Evolutionary conservation across 2,797 vertebrate genomes (phyloP).

Genomic region (Myotis findleyi): DNA sequence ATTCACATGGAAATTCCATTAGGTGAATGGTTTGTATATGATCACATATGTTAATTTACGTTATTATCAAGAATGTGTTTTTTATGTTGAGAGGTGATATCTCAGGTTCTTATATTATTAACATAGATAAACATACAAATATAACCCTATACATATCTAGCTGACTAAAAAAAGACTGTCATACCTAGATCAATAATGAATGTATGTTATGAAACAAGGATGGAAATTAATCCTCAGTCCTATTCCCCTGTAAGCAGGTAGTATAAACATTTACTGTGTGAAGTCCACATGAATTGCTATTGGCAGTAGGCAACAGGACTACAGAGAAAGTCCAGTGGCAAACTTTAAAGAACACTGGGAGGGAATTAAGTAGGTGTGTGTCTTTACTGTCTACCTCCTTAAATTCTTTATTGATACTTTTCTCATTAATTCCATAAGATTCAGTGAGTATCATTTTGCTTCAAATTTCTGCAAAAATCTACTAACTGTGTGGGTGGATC

Average conservation of each 20-base stretch:
- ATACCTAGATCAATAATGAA: background rate
- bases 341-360: background rate
- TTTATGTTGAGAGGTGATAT: background rate
- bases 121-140: background rate
- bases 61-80: slow-evolving; percentile 15
- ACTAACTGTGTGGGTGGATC: slow-evolving; percentile 53
- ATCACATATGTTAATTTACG: background rate
- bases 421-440: slow-evolving; percentile 48
- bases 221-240: background rate
- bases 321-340: background rate
- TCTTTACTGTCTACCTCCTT: slow-evolving; percentile 38
- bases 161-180: background rate
- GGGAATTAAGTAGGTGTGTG: slow-evolving; percentile 45
- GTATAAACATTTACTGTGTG: background rate
- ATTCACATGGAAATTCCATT: background rate
- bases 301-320: background rate
- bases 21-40: background rate
- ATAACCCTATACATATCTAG: background rate
- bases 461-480: slow-evolving; percentile 57
- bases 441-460: slow-evolving; percentile 55
- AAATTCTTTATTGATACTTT: slow-evolving; percentile 63
- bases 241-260: background rate
- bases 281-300: background rate
- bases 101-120: background rate
- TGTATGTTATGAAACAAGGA: background rate